Percentiles rank a stretch among this genome's conserved stretches.
phyloP scores from a whole-genome alignment of 2,888 invertebrate genomes.

The Sisyra nigra region DNA sequence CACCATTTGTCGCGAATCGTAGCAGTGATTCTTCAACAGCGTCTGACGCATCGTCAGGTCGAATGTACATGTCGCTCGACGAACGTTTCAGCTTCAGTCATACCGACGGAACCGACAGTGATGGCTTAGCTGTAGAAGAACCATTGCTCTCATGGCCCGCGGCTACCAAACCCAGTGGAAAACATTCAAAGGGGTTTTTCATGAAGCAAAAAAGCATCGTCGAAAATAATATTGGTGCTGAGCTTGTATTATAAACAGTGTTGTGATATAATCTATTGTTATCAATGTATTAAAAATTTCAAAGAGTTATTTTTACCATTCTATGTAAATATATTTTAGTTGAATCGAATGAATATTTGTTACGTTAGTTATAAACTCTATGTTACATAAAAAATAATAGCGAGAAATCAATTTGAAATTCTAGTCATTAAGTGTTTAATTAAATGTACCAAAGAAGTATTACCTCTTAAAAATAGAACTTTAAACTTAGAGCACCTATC shows the following conservation, averaged over 20 bases:
- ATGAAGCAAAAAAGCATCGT: slow-evolving; percentile 5
- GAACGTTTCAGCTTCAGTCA: slow-evolving; percentile 14
- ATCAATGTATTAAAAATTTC: background rate
- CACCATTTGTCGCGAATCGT: slow-evolving; percentile 16
- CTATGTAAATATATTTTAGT: background rate
- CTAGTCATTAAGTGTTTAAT: background rate
- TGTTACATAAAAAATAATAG: background rate
- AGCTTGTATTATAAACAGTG: slow-evolving; percentile 4
- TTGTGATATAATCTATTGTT: background rate
- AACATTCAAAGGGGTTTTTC: slow-evolving; percentile 7
- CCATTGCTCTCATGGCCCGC: slow-evolving; percentile 38
- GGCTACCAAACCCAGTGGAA: slow-evolving; percentile 19
- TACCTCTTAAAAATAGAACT: slow-evolving; percentile 1
- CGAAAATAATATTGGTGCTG: slow-evolving; percentile 2
- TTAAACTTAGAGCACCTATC: too few relatives aligned
- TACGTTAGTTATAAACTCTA: background rate
- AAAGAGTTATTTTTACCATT: background rate
- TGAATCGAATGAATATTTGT: background rate
- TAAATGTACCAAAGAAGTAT: slow-evolving; percentile 4
- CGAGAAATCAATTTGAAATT: background rate
- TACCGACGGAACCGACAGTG: slow-evolving; percentile 11
- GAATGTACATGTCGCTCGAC: slow-evolving; percentile 26
- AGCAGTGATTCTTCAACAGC: slow-evolving; percentile 32
- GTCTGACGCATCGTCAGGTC: slow-evolving; percentile 23
- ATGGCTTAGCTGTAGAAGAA: slow-evolving; percentile 24